Conservation (phyloP, 2,797 vertebrate species). For the Lepidocolaptes lacrymiger region DNA sequence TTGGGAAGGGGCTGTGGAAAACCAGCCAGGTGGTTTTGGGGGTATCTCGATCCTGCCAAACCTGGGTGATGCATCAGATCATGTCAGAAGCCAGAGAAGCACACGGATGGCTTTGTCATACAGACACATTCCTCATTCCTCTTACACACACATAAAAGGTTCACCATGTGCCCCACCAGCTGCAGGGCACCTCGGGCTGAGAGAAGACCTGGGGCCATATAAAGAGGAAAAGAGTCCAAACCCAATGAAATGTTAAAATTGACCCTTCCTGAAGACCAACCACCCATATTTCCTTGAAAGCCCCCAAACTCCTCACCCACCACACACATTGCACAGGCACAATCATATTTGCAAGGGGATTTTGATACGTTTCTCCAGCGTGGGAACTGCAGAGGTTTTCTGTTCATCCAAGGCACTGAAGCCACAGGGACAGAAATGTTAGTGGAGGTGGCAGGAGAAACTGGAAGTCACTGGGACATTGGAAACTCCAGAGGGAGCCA, state of each 20-base stretch:
- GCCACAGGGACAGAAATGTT: fast-evolving
- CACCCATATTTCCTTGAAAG: not conserved
- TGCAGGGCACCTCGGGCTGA: fast-evolving
- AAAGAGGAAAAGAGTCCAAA: not conserved
- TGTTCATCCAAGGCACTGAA: not conserved
- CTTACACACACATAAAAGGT: not conserved
- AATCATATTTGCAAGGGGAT: not conserved
- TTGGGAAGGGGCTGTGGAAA: not conserved
- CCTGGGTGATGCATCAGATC: not conserved
- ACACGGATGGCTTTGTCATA: fast-evolving
- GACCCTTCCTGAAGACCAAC: not conserved
- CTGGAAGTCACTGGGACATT: not conserved
- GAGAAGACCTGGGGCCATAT: not conserved
- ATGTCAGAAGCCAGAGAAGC: not conserved
- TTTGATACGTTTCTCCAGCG: fast-evolving
- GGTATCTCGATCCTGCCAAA: fast-evolving
- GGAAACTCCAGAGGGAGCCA: not conserved
- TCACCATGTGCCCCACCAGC: not conserved
- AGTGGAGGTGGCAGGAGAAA: not conserved
- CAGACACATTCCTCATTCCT: not conserved
- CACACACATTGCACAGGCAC: fast-evolving
- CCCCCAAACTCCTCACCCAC: not conserved
- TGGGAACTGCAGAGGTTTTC: not conserved
- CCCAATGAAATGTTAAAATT: not conserved
- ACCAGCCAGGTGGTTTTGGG: not conserved